A percentile compares a stretch with the other conserved stretches of the same genome.
Conservation (phyloP, 2,113 vertebrate species). For the Hydrochoerus hydrochaeris region DNA sequence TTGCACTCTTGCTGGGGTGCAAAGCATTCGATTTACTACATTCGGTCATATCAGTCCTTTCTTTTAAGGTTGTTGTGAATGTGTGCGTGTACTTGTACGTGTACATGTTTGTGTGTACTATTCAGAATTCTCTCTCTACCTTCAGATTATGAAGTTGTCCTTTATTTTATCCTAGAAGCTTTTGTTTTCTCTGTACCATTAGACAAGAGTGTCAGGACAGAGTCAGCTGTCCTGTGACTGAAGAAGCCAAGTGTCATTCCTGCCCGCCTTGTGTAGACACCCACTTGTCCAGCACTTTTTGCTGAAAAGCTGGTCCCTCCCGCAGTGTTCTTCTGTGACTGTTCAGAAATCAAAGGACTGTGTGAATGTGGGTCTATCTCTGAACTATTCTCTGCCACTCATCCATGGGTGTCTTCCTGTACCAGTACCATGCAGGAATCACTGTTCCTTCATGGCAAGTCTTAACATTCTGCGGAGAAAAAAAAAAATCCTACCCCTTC, state of each 20-base stretch:
- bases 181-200: background rate
- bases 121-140: background rate
- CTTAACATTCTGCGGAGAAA: background rate
- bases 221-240: background rate
- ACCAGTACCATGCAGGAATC: background rate
- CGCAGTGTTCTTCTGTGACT: accelerated
- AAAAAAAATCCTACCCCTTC: background rate
- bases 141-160: background rate
- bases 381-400: background rate
- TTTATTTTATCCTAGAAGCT: background rate
- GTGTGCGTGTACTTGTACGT: too few relatives aligned
- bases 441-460: background rate
- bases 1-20: background rate
- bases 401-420: background rate
- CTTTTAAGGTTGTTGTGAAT: background rate
- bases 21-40: background rate
- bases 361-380: background rate
- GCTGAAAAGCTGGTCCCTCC: background rate
- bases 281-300: background rate
- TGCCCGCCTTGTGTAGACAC: background rate
- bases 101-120: accelerated
- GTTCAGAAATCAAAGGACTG: background rate
- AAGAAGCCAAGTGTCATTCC: background rate
- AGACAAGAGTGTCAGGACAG: background rate
- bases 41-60: background rate